Evolutionary conservation across 2,888 invertebrate species (phyloP), one percentile per base, ranked within the genome.

Genomic region (Lasioglossum vierecki): DNA sequence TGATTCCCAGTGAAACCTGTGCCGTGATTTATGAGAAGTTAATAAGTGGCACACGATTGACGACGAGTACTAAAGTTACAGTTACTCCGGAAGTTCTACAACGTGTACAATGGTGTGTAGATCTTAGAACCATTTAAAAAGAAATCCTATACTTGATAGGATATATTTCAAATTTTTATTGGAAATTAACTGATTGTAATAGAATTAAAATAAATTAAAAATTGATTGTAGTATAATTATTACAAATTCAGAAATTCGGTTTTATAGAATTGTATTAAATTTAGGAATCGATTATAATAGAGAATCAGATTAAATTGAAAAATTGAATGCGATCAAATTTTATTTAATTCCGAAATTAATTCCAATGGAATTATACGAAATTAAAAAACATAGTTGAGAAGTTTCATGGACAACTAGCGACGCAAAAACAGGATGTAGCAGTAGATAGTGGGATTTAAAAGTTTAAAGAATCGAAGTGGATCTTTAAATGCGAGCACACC

Each of bases 401-500:
- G 53, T 22, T n/a, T n/a, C 9, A 53, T n/a, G 8, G 53, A 9
- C 53, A 53, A 53, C 53, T 53, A 2, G 3, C 22, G 9, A 22
- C 53, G 53, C 9, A 53, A 53, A 9, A 9, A 53, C 53, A 53
- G 53, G 53, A 53, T 22, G 53, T 3, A 9, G 9, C 22, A 9
- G 22, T 3, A 30, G 30, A 63, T n/a, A 26, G 49, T 26, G n/a
- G 35, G 35, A 76, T 66, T 66, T 76, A 49, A 68, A 60, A 53
- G 35, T 71, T 75, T 79, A 63, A 79, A 78, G 9, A 63, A 41
- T 41, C 39, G n/a, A 5, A 18, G 18, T 3, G 53, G 35, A 71
- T 22, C 53, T 83, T 82, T 71, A 84, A 83, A 46, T 22, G 26
- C 4, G 44, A 4, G 26, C 11, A n/a, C 22, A 26, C 2, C 30